Conservation (phyloP, 92 coral and sea anemone genomes). For the Porites cylindrica region DNA sequence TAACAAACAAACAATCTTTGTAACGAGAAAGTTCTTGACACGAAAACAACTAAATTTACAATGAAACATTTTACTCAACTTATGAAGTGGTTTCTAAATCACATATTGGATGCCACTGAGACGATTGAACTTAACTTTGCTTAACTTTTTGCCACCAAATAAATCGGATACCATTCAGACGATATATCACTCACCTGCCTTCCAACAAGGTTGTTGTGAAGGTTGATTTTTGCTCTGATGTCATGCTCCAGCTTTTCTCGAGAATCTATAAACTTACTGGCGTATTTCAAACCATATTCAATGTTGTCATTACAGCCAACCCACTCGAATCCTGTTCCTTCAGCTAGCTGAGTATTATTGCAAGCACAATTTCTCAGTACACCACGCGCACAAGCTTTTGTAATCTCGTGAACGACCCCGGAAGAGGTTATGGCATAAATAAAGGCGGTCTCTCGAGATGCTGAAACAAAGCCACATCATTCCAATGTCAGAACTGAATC, state of each 20-base stretch:
- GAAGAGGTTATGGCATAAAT: slow-evolving; percentile 93
- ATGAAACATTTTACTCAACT: no score
- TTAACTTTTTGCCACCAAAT: no score
- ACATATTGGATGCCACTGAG: no score
- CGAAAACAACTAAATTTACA: no score
- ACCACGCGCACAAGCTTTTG: slow-evolving; percentile 90
- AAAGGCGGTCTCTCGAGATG: slow-evolving; percentile 91
- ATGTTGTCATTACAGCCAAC: slow-evolving; percentile 95
- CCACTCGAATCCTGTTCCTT: slow-evolving; percentile 79
- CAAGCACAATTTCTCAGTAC: slow-evolving; percentile 90
- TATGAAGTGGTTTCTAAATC: no score
- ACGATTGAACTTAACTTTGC: no score
- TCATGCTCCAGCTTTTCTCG: slow-evolving; percentile 81
- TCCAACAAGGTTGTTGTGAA: slow-evolving; percentile 96
- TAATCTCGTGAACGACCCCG: slow-evolving; percentile 93
- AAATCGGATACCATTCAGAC: neutral
- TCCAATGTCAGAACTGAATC: neutral
- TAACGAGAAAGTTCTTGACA: no score
- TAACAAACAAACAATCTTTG: no score
- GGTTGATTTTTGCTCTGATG: slow-evolving; percentile 89
- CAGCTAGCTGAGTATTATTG: slow-evolving; percentile 24
- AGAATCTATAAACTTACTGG: slow-evolving; percentile 90
- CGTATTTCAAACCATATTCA: slow-evolving; percentile 80
- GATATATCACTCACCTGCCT: slow-evolving; percentile 78
- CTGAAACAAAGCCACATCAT: slow-evolving; percentile 47